Base-by-base conservation (phyloP, 2,888 invertebrate genomes). In the Euclidia mi region DNA sequence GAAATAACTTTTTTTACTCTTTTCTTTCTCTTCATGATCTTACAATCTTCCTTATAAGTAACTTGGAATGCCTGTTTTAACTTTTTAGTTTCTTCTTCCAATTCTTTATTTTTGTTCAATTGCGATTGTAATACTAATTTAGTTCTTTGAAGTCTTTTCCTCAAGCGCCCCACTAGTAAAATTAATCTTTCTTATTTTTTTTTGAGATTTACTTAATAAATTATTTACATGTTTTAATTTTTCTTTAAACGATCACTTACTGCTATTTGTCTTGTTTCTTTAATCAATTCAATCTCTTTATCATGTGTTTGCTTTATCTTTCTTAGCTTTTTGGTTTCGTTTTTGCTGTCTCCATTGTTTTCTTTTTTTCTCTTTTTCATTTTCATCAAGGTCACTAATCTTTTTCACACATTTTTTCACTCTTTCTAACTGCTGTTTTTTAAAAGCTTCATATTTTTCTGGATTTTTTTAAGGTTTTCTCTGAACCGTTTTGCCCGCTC, bases 201-300 rank as follows among this genome's bases (percentile, higher is more conserved):
- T 31, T 10, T 31, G 31, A 31, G 6, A 31, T 10, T 31, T 10
- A 31, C 31, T 2, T 31, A 31, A 31, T 31, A 31, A 31, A 31
- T 31, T 3, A 31, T 31, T 31, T 6, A 31, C 6, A 31, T 31
- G 31, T 2, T 31, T 31, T 31, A 31, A 9, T 31, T 31, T 31
- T 31, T 31, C 31, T 31, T 31, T 31, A 31, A 31, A 31, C 31
- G 31, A 31, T 31, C 10, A 31, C 31, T 31, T 31, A 31, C 31
- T 31, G n/a, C 31, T 31, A 7, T 31, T 31, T 31, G 6, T 31
- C 31, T 31, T 31, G 31, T 31, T 31, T 31, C 31, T 6, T 31
- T 31, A 31, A 31, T 31, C 31, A 31, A 31, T 31, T 31, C 31
- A 31, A 31, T 31, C 7, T 10, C 10, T 31, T 4, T 31, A 31